Base-by-base conservation (phyloP, 2,888 invertebrate genomes). In the Sarcophaga carnaria region DNA sequence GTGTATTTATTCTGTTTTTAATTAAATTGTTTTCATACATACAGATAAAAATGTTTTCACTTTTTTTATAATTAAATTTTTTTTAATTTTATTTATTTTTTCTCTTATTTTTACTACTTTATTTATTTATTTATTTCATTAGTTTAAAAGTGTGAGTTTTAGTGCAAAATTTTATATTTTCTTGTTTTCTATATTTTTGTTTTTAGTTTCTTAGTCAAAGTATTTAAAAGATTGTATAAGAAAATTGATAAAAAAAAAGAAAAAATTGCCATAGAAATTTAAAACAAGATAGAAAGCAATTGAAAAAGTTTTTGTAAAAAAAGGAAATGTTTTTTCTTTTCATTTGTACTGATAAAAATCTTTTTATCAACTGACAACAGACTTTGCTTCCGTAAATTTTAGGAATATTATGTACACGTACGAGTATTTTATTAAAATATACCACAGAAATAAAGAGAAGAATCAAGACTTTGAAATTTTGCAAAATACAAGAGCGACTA, bases 41-140 rank as follows among this genome's bases (percentile, higher is more conserved):
- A 76, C 37, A 70, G 70, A 76, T 76, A 70, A 75, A 76, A 83
- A 75, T 79, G 11, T 80, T 45, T 79, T 67, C 37, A 37, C 37
- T 59, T 54, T 59, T 54, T 72, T 71, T 72, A 20, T 49, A 25
- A 54, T 4, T 14, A 54, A 54, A 14, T 49, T 49, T 54, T 14
- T 54, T 4, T 54, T 14, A 8, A 8, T 47, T 47, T 76, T 64
- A 6, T 25, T 22, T 60, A 69, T 60, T 78, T 72, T 37, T 37
- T 37, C 17, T 17, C 54, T 54, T 54, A 54, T 14, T 63, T 74
- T 64, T 47, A 72, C 59, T 80, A 72, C 17, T 59, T 66, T 72
- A 47, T 69, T 78, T 45, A 47, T 69, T 78, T 60, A 54, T 67
- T 77, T 69, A 60, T 62, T 78, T 14, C 47, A 37, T 54, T 17